A percentile compares a stretch with the other conserved stretches of the same genome.
Conservation (phyloP, 2,113 vertebrate genomes). For the Dipodomys spectabilis region DNA sequence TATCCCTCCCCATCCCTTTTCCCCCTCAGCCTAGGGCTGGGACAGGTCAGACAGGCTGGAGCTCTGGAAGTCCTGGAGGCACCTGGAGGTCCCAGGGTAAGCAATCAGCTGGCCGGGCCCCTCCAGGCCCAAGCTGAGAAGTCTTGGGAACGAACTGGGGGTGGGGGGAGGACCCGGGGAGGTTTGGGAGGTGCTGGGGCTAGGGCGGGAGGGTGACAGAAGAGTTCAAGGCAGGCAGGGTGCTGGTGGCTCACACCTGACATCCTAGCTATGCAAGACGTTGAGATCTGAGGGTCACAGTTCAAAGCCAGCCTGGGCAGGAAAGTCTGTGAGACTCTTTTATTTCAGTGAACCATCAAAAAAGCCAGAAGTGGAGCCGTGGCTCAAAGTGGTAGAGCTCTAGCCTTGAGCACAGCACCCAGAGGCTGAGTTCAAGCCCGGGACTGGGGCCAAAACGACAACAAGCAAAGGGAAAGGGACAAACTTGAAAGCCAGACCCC, state of each 20-base stretch:
- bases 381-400: too few species aligned
- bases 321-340: too few species aligned
- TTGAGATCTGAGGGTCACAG: too few species aligned
- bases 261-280: too few species aligned
- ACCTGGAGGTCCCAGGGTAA: constrained; percentile 71
- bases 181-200: neutral
- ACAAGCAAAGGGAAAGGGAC: neutral
- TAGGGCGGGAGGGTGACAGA: neutral
- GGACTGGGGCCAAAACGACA: too few species aligned
- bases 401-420: too few species aligned
- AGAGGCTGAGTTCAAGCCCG: too few species aligned
- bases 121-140: neutral
- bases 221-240: too few species aligned
- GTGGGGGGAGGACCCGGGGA: neutral
- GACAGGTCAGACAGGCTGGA: constrained; percentile 52
- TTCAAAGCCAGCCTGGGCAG: too few species aligned
- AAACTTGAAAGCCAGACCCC: neutral
- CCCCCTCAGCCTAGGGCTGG: constrained; percentile 59
- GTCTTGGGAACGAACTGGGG: neutral
- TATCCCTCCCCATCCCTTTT: constrained; percentile 65
- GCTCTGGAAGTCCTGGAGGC: constrained; percentile 50
- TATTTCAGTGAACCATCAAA: too few species aligned
- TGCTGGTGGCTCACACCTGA: too few species aligned
- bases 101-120: neutral
- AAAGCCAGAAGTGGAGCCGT: too few species aligned